These are phyloP conservation scores for Chrysocyon brachyurus DNA, from an alignment of 2,797 vertebrate species.

Conservation along the genomic window DNA sequence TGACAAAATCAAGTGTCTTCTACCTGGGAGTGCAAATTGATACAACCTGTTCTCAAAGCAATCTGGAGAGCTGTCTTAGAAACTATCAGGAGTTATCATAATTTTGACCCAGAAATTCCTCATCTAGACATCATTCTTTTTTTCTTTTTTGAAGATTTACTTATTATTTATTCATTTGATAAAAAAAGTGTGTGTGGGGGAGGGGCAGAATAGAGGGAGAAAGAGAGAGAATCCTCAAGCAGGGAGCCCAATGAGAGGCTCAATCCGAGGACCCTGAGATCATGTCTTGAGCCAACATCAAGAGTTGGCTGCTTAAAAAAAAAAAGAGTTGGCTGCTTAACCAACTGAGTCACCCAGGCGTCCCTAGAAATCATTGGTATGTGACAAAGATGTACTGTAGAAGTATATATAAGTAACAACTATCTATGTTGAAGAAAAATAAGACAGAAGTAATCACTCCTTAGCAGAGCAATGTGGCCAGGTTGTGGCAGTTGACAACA, in stretches of 20 bases:
- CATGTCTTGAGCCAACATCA: too few species aligned
- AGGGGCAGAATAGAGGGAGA: neutral
- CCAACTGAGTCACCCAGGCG: neutral
- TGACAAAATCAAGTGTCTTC: neutral
- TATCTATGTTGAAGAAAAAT: neutral
- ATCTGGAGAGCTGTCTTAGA: neutral
- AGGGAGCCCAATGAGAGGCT: too few species aligned
- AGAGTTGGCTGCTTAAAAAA: too few species aligned
- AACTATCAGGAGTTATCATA: neutral
- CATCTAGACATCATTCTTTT: neutral
- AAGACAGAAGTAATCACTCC: neutral
- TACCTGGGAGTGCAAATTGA: neutral
- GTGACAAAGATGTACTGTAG: neutral
- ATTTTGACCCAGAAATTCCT: neutral
- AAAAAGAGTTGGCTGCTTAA: too few species aligned
- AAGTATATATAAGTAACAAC: neutral
- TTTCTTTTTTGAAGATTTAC: neutral
- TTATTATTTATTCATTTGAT: neutral
- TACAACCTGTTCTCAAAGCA: neutral
- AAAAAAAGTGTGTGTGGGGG: too few species aligned
- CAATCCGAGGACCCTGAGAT: neutral
- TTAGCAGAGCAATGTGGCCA: neutral
- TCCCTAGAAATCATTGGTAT: neutral
- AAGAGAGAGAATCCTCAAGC: neutral
- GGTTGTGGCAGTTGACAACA: neutral